Evolutionary conservation across 2,797 vertebrate genomes (phyloP).

Genomic region (Schizopygopsis pylzovi): DNA sequence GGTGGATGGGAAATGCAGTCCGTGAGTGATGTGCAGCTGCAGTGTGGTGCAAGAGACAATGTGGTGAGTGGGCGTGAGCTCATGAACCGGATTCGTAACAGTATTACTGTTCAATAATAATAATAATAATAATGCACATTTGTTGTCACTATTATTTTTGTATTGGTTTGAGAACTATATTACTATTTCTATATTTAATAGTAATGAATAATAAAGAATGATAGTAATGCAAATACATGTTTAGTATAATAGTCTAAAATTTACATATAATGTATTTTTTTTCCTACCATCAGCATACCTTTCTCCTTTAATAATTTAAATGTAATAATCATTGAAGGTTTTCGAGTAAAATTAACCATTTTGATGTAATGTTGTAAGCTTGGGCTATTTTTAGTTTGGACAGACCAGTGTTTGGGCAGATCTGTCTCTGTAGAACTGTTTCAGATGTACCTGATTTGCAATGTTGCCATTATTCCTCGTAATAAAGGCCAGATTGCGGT

Average conservation of each 20-base stretch:
- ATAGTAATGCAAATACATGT: neutral
- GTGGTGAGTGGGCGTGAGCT: too few species aligned
- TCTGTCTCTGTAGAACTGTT: constrained; percentile 73
- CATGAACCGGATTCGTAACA: too few species aligned
- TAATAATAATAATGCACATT: neutral
- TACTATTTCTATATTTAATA: neutral
- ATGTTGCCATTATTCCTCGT: constrained; percentile 71
- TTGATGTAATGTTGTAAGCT: constrained; percentile 66
- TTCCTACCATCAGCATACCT: neutral
- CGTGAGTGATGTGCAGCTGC: too few species aligned
- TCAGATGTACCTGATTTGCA: constrained; percentile 77
- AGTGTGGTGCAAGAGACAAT: too few species aligned
- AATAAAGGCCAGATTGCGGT: constrained; percentile 82
- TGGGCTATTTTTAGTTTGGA: constrained; percentile 73
- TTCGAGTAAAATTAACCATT: constrained; percentile 50
- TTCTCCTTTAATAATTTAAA: neutral
- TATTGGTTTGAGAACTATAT: neutral
- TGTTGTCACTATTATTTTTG: neutral
- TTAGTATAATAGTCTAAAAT: neutral
- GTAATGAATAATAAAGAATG: neutral
- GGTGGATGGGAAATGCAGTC: too few species aligned
- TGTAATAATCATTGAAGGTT: neutral
- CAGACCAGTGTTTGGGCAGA: constrained; percentile 62
- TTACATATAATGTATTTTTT: neutral
- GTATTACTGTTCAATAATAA: neutral